Evolutionary conservation across 2,888 invertebrate species (phyloP), one percentile per base, ranked within the genome.

Genomic region (Sceliomorpha sp.): DNA sequence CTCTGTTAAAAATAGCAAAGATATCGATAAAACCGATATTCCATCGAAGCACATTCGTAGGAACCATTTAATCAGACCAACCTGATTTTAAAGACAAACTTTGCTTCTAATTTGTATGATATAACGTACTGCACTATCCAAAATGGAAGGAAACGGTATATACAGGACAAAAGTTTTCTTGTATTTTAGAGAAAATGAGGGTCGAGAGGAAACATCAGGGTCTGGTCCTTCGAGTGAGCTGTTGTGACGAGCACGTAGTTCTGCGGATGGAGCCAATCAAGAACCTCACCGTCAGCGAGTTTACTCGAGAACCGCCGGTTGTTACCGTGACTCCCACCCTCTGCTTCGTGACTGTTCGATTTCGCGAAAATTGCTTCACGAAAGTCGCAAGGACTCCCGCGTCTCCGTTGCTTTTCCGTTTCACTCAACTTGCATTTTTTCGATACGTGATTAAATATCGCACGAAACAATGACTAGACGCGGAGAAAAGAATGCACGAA

Each of bases 191-290:
- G 34, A 36, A 60, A 51, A 48, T 36, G 50, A 42, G 48, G 55
- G 50, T 39, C 36, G 63, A 62, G 58, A 53, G 73, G 63, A 56
- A 63, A 71, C 59, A 62, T 70, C 72, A 66, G 63, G 42, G 68
- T 56, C 72, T 50, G 71, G 68, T 59, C 42, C 53, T 58, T 48
- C 59, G 74, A 79, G 73, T 74, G 80, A 82, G 81, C 81, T 87
- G 85, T 87, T 87, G 87, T 87, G 88, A 87, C 85, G 86, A 87
- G 84, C 87, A 88, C 87, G 87, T 88, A 87, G 85, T 75, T 80
- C 81, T 82, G 83, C 83, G 85, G 86, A 87, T 85, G 81, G 86
- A 84, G 83, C 82, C 86, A 87, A 88, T 88, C 87, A 85, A 83
- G 82, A 85, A 86, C 72, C 79, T 78, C 81, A 70, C 70, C 79